A percentile compares a stretch with the other conserved stretches of the same genome.
phyloP scores from a whole-genome alignment of 2,113 vertebrate genomes.

The Callipepla squamata region DNA sequence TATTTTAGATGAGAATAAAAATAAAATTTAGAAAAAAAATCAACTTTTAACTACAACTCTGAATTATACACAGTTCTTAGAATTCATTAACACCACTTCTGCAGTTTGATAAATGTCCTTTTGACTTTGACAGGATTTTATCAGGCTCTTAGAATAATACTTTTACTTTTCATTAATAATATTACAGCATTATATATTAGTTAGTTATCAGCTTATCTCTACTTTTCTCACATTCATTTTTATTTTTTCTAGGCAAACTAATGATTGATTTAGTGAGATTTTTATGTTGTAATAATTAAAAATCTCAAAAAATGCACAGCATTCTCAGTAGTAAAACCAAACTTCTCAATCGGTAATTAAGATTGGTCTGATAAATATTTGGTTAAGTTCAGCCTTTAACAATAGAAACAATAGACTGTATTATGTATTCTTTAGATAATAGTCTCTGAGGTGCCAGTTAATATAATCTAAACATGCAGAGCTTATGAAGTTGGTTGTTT shows the following conservation, averaged over 20 bases:
- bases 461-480: conserved; percentile 58
- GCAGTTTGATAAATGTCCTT: not conserved
- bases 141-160: not conserved
- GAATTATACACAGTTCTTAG: not conserved
- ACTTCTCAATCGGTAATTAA: conserved; percentile 14
- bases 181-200: not conserved
- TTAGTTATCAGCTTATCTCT: not conserved
- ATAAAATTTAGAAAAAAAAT: not conserved
- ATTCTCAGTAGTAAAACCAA: not conserved
- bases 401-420: conserved; percentile 9
- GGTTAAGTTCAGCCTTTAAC: not conserved
- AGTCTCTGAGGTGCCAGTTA: conserved; percentile 41
- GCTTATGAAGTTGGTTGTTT: conserved; percentile 56
- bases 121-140: not conserved
- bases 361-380: conserved; percentile 21
- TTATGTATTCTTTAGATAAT: conserved; percentile 8
- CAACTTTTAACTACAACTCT: not conserved
- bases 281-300: not conserved
- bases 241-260: not conserved
- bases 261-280: not conserved
- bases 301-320: not conserved
- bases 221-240: not conserved
- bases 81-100: not conserved
- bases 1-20: not conserved
- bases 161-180: not conserved